Conservation (phyloP, 2,797 vertebrate genomes). For the Lacerta bilineata region DNA sequence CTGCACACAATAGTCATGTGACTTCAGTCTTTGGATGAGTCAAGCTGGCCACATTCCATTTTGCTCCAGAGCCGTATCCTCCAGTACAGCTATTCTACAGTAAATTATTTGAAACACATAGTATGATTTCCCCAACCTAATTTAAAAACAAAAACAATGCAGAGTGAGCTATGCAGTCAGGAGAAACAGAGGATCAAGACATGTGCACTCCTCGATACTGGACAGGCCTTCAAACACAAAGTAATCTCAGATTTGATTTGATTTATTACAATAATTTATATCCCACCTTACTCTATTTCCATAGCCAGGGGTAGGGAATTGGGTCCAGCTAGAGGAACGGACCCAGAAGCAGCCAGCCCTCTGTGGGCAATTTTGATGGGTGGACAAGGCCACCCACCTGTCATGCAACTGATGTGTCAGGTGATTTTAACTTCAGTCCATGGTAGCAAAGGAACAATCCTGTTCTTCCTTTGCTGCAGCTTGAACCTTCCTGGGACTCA, state of each 20-base stretch:
- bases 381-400: too few relatives aligned
- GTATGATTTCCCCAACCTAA: background rate
- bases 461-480: too few relatives aligned
- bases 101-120: background rate
- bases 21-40: conserved; percentile 6
- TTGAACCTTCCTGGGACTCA: too few relatives aligned
- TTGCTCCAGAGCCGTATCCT: background rate
- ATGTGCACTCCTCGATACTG: background rate
- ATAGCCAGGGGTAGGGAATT: background rate
- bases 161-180: background rate
- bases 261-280: background rate
- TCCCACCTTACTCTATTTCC: background rate
- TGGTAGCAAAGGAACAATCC: too few relatives aligned
- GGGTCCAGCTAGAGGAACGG: too few relatives aligned
- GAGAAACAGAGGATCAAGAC: background rate
- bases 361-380: too few relatives aligned
- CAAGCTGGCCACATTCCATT: background rate
- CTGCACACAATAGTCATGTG: background rate
- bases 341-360: too few relatives aligned
- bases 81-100: background rate
- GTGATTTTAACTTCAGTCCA: too few relatives aligned
- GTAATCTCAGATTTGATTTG: background rate
- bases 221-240: background rate
- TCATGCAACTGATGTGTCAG: too few relatives aligned
- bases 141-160: background rate